Evolutionary conservation across 1,140 invertebrate species (phyloP).

Genomic region (Lucilia cuprina): DNA sequence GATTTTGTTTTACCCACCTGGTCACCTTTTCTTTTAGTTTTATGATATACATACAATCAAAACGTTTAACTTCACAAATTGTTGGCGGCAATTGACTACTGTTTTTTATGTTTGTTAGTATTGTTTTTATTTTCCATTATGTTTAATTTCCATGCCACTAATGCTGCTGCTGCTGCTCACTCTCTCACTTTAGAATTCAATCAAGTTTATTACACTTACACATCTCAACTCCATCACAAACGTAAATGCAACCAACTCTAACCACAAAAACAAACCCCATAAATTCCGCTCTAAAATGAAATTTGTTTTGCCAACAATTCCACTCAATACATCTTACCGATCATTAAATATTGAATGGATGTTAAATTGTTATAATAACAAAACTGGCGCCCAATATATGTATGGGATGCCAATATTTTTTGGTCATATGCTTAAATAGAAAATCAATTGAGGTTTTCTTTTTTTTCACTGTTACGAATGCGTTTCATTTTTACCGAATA

Average conservation of each 20-base stretch:
- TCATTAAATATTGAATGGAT: constrained; percentile 19
- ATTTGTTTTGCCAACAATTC: neutral
- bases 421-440: constrained; percentile 4
- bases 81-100: constrained; percentile 19
- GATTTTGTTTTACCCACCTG: neutral
- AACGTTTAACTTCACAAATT: constrained; percentile 34
- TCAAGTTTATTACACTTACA: constrained; percentile 29
- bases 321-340: neutral
- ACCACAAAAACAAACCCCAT: constrained; percentile 16
- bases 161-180: neutral
- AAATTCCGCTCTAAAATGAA: constrained; percentile 20
- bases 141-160: neutral
- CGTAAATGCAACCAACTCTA: neutral
- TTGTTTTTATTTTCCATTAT: neutral
- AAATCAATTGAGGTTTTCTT: neutral
- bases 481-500: constrained; percentile 28
- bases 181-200: constrained; percentile 1
- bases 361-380: constrained; percentile 33
- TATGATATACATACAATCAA: constrained; percentile 17
- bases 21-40: neutral
- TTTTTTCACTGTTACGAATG: neutral
- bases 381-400: constrained; percentile 14
- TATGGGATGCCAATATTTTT: neutral
- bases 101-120: neutral
- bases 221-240: neutral